Evolutionary conservation across 2,113 vertebrate genomes (phyloP).

Genomic region (Tychaedon coryphoeus): DNA sequence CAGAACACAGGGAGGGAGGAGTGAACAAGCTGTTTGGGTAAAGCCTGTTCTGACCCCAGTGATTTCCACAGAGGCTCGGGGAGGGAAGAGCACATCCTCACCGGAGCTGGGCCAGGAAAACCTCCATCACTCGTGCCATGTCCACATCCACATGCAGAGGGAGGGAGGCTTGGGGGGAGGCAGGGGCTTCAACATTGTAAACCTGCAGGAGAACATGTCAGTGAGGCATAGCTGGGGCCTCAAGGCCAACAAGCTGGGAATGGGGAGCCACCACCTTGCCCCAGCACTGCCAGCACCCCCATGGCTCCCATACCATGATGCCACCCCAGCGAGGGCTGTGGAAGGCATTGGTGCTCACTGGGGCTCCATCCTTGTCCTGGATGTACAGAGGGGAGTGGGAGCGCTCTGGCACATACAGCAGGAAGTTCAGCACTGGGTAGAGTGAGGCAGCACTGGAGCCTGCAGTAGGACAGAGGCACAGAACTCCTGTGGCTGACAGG

Average conservation of each 20-base stretch:
- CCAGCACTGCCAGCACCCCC: not conserved
- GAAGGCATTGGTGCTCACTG: slow-evolving; percentile 88
- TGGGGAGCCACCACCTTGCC: fast-evolving
- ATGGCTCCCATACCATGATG: slow-evolving; percentile 82
- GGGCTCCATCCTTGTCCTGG: slow-evolving; percentile 80
- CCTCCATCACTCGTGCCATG: slow-evolving; percentile 91
- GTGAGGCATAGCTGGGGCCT: fast-evolving
- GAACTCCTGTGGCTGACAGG: not conserved
- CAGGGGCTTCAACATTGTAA: slow-evolving; percentile 86
- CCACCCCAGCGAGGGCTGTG: slow-evolving; percentile 97
- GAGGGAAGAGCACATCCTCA: slow-evolving; percentile 49
- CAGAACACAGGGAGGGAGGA: not conserved
- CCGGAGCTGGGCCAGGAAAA: slow-evolving; percentile 94
- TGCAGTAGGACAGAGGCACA: slow-evolving; percentile 15
- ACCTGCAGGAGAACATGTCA: slow-evolving; percentile 57
- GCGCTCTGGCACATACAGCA: slow-evolving; percentile 90
- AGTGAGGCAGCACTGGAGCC: slow-evolving; percentile 93
- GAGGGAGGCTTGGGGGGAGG: slow-evolving; percentile 61
- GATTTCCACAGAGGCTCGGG: not conserved
- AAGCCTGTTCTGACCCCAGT: not conserved
- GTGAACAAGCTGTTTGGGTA: not conserved
- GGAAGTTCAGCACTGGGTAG: slow-evolving; percentile 92
- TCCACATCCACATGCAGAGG: slow-evolving; percentile 84
- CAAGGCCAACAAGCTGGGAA: not conserved
- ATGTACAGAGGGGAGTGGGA: slow-evolving; percentile 90